Base-by-base conservation (phyloP, 1,140 invertebrate species). In the Lucilia sericata region DNA sequence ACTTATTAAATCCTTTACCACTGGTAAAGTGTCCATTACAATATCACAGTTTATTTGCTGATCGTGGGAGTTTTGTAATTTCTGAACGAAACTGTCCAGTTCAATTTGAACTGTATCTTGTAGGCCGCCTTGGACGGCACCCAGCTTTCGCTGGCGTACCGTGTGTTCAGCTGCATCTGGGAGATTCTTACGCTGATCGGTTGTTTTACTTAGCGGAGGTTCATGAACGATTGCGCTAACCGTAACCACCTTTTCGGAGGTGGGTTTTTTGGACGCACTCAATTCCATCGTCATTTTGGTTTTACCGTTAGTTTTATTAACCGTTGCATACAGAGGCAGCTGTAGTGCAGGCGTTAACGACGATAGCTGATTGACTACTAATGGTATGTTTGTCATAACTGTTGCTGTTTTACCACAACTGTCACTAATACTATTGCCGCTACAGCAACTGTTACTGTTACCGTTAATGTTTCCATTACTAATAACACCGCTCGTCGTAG, bases 1-100 rank as follows among this genome's bases (percentile, higher is more conserved):
- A 74, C 88, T 90, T 55, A 90, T 90, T 82, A 90, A 76, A 86
- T 90, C 89, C 49, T 87, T 86, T 51, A 87, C 86, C 74, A 87
- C 87, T 74, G 87, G 86, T 82, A 88, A 88, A 14, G 87, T 86
- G 83, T 86, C 86, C 81, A 90, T 88, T 87, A 47, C 42, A 65
- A n/a, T 85, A 85, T 85, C 85, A 85, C 85, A 85, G 85, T 85
- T 84, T 25, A 25, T 60, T 49, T 25, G 19, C 36, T 80, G n/a
- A 60, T 34, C n/a, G n/a, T 34, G 55, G 9, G n/a, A n/a, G 17
- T 65, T 74, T 19, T 47, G 2, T 2, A 30, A 12, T 30, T 36
- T 65, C 30, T 82, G 82, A n/a, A 12, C 51, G 55, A 80, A 80
- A 47, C n/a, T 74, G 36, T 36, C 65, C 82, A 82, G 17, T 17